phyloP scores from a whole-genome alignment of 2,797 vertebrate genomes.

The Mycteria americana region DNA sequence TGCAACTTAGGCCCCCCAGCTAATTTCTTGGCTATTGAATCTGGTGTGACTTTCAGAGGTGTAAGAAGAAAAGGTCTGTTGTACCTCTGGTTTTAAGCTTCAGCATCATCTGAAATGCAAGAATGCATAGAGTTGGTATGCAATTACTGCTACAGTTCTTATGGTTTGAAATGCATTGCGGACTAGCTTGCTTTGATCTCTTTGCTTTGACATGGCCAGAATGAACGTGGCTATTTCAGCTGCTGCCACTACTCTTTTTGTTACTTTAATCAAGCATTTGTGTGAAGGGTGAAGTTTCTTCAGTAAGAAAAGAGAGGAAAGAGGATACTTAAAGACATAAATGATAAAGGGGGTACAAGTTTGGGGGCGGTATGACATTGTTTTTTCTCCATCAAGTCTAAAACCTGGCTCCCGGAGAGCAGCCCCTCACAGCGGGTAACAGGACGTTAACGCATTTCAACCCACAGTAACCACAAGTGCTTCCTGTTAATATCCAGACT shows the following conservation, averaged over 20 bases:
- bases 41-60: not conserved
- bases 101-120: not conserved
- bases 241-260: not conserved
- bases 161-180: not conserved
- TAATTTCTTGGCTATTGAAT: not conserved
- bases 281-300: not conserved
- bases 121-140: rapidly evolving
- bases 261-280: not conserved
- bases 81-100: not conserved
- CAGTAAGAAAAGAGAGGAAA: not conserved
- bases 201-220: not conserved
- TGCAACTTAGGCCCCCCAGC: not conserved
- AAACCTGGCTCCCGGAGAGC: not conserved
- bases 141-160: not conserved
- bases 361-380: not conserved
- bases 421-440: not conserved
- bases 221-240: not conserved
- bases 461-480: not conserved
- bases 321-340: not conserved
- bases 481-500: not conserved
- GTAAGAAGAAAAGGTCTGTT: not conserved
- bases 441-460: not conserved
- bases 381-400: not conserved
- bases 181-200: not conserved
- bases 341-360: not conserved